Conservation (phyloP, 2,888 invertebrate species). For the Arge pagana region DNA sequence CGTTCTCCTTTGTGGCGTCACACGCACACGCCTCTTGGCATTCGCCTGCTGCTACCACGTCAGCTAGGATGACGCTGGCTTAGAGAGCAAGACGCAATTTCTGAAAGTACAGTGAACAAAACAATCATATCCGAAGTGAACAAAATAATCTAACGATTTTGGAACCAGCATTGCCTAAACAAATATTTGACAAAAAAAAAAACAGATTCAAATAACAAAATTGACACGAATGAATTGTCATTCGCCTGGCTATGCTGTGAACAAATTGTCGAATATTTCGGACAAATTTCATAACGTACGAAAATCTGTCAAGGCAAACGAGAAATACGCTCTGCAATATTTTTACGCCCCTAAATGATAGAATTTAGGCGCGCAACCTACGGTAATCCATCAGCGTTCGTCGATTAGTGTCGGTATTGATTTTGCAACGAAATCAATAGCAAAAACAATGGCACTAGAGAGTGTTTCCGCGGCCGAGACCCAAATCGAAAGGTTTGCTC, state of each 20-base stretch:
- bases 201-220: conserved; percentile 13
- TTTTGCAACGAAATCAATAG: conserved; percentile 17
- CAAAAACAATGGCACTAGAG: conserved; percentile 52
- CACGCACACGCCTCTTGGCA: conserved; percentile 11
- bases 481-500: conserved; percentile 58
- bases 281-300: too few species aligned
- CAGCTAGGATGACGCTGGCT: conserved; percentile 45
- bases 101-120: conserved; percentile 16
- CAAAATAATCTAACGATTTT: conserved; percentile 5
- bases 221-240: too few species aligned
- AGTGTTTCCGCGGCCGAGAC: conserved; percentile 57
- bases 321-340: conserved; percentile 28
- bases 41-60: conserved; percentile 42
- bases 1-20: conserved; percentile 11
- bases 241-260: too few species aligned
- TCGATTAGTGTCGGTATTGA: conserved; percentile 21
- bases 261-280: too few species aligned
- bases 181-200: too few species aligned
- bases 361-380: conserved; percentile 38
- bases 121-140: conserved; percentile 12
- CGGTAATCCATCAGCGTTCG: conserved; percentile 15
- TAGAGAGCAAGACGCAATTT: conserved; percentile 22
- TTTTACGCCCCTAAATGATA: conserved; percentile 40
- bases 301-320: conserved; percentile 3
- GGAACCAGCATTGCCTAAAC: conserved; percentile 5